These are phyloP conservation scores for Agrotis ipsilon DNA, from an alignment of 2,888 invertebrate genomes.

Conservation along the genomic window DNA sequence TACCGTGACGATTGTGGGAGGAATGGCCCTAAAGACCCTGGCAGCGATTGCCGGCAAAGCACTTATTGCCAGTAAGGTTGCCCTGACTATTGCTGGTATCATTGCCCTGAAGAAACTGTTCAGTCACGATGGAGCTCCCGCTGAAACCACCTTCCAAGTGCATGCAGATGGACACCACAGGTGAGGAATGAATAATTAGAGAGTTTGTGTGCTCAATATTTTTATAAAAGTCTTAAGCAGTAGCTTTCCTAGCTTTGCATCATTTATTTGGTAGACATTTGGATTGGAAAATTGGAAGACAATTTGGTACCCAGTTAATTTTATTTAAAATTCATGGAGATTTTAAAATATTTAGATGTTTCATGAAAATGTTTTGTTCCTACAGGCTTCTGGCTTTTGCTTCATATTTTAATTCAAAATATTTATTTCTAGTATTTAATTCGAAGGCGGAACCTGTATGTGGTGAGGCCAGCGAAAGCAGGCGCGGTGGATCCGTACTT, in stretches of 20 bases:
- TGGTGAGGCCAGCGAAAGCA: conserved; percentile 91
- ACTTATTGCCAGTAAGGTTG: conserved; percentile 94
- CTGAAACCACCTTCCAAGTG: conserved; percentile 93
- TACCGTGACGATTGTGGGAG: conserved; percentile 93
- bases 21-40: conserved; percentile 93
- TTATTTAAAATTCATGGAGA: neutral
- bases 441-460: conserved; percentile 92
- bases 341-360: neutral
- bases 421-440: conserved; percentile 91
- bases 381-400: conserved; percentile 29
- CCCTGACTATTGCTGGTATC: conserved; percentile 93
- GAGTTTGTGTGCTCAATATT: neutral
- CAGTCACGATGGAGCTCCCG: conserved; percentile 92
- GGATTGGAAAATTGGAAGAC: too few species aligned
- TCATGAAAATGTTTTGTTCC: neutral
- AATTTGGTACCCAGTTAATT: neutral
- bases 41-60: conserved; percentile 94
- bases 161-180: conserved; percentile 93
- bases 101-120: conserved; percentile 94
- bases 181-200: conserved; percentile 71
- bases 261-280: neutral
- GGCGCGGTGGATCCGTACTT: conserved; percentile 91
- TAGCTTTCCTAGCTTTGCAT: conserved; percentile 30
- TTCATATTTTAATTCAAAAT: conserved; percentile 63
- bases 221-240: neutral